These are phyloP conservation scores for Aphelenchoides fujianensis DNA, from an alignment of 1,140 invertebrate genomes.

Conservation along the genomic window DNA sequence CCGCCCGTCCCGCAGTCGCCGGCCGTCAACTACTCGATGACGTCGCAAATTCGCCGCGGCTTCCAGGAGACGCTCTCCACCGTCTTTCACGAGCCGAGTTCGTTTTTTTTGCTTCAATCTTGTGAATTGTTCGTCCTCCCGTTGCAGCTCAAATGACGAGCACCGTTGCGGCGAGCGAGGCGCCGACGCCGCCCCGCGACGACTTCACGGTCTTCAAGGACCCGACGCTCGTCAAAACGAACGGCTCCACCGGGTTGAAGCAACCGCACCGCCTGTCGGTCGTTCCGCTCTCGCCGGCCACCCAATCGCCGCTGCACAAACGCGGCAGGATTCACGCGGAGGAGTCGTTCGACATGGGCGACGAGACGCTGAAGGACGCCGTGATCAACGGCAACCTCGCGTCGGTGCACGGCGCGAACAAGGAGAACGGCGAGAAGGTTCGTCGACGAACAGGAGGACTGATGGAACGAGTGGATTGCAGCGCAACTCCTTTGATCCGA, in stretches of 20 bases:
- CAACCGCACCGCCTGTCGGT: neutral
- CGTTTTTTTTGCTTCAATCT: neutral
- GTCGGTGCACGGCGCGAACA: neutral
- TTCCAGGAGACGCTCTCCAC: neutral
- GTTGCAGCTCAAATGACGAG: neutral
- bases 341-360: neutral
- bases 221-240: neutral
- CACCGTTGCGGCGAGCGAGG: neutral
- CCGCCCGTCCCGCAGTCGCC: neutral
- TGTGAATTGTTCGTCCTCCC: neutral
- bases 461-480: too few relatives aligned
- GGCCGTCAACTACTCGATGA: neutral
- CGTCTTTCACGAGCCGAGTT: too few relatives aligned
- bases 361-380: neutral
- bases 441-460: too few relatives aligned
- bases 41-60: neutral
- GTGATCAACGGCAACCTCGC: neutral
- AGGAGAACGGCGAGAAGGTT: neutral
- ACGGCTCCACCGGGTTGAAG: neutral
- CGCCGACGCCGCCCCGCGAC: neutral
- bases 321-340: neutral
- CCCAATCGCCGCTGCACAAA: neutral
- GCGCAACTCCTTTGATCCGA: neutral
- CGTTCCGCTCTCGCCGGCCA: neutral
- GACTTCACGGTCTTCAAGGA: conserved; percentile 2